A percentile compares a stretch with the other conserved stretches of the same genome.
phyloP scores from a whole-genome alignment of 1,140 invertebrate species.

The Belonocnema kinseyi region DNA sequence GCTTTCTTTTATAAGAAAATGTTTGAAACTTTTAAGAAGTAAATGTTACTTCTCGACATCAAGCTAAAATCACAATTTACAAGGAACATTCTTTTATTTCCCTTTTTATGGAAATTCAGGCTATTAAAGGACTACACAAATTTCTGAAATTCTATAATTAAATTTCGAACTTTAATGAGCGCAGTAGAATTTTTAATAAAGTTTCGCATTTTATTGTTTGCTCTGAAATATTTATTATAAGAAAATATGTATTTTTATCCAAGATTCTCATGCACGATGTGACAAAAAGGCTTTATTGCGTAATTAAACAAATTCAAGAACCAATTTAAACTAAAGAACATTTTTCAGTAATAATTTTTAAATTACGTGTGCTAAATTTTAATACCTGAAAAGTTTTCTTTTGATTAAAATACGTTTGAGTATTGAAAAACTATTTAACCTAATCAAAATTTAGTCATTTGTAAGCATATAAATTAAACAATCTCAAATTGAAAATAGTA shows the following conservation, averaged over 20 bases:
- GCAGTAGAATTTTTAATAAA: background rate
- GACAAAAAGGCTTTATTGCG: slow-evolving; percentile 6
- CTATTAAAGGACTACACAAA: too few species aligned
- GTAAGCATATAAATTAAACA: too few species aligned
- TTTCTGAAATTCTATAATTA: background rate
- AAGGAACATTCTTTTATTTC: background rate
- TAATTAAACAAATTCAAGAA: background rate
- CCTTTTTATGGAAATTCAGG: background rate
- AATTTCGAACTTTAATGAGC: background rate
- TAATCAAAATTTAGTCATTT: too few species aligned
- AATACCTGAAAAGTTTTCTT: too few species aligned
- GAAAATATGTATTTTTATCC: background rate
- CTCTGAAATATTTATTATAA: background rate
- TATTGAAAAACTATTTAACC: too few species aligned
- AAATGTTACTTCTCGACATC: background rate
- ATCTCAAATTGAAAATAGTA: too few species aligned
- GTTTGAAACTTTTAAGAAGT: slow-evolving; percentile 20
- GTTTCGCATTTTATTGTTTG: background rate
- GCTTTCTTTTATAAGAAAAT: slow-evolving; percentile 8
- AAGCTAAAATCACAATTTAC: background rate
- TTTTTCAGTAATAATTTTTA: too few species aligned
- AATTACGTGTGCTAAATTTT: too few species aligned
- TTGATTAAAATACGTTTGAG: too few species aligned
- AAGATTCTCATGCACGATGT: background rate
- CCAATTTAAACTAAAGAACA: too few species aligned